Conservation (phyloP, 1,140 invertebrate genomes). For the Lamellibrachia luymesi region DNA sequence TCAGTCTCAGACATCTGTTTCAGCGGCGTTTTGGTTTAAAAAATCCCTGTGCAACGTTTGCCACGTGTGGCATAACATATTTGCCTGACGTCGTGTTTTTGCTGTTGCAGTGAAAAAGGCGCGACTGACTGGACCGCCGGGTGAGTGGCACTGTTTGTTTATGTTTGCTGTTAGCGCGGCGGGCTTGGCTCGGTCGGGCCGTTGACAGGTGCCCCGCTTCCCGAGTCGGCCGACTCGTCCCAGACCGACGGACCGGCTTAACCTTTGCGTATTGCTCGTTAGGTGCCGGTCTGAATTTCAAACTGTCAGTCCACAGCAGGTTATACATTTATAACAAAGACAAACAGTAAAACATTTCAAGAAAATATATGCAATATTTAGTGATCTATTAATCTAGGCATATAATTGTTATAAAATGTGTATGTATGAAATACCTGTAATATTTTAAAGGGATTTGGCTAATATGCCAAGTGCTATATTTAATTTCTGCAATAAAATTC, state of each 20-base stretch:
- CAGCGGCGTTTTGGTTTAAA: not conserved
- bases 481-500: too few species aligned
- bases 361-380: too few species aligned
- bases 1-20: not conserved
- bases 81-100: conserved; percentile 20
- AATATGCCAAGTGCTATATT: too few species aligned
- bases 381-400: too few species aligned
- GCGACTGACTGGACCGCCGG: conserved; percentile 26
- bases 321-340: not conserved
- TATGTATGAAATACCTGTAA: too few species aligned
- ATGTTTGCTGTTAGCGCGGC: not conserved
- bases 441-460: too few species aligned
- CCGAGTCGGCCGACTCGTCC: not conserved
- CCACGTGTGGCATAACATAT: not conserved
- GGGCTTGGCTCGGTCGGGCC: not conserved
- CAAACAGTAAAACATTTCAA: not conserved
- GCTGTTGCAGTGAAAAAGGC: conserved; percentile 29
- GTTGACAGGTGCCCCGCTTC: not conserved
- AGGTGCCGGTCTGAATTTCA: not conserved
- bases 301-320: not conserved
- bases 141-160: conserved; percentile 11
- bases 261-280: not conserved
- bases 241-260: not conserved
- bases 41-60: not conserved
- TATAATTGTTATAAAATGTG: too few species aligned